Evolutionary conservation across 2,888 invertebrate species (phyloP).

Genomic region (Athalia cordata): DNA sequence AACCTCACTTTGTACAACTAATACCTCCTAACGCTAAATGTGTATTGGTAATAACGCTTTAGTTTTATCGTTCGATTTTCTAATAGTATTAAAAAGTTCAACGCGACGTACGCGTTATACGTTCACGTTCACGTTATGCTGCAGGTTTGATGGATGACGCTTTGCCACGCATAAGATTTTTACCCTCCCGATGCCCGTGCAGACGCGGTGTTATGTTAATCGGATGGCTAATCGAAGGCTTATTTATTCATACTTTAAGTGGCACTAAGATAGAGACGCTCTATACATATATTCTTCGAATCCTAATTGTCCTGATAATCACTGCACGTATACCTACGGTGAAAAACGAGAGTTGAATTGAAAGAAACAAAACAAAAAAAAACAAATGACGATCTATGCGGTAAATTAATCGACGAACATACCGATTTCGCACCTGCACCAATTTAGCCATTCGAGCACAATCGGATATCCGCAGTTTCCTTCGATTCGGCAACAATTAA

Average conservation of each 20-base stretch:
- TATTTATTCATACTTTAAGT: conserved; percentile 52
- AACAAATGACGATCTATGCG: too few relatives aligned
- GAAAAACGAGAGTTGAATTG: conserved; percentile 29
- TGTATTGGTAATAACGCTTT: conserved; percentile 5
- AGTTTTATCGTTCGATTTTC: not conserved
- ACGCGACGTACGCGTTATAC: conserved; percentile 20
- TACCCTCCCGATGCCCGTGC: conserved; percentile 44
- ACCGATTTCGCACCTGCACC: too few relatives aligned
- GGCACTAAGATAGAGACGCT: not conserved
- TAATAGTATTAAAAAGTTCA: conserved; percentile 31
- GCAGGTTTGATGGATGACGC: conserved; percentile 60
- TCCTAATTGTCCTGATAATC: not conserved
- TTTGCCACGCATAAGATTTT: conserved; percentile 54
- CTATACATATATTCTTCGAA: too few relatives aligned
- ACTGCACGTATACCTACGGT: too few relatives aligned
- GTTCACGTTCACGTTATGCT: conserved; percentile 9
- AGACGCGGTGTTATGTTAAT: conserved; percentile 61
- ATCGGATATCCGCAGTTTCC: too few relatives aligned
- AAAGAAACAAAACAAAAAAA: too few relatives aligned
- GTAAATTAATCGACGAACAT: too few relatives aligned
- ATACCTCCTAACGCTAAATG: not conserved
- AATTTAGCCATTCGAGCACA: too few relatives aligned
- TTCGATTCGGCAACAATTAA: not conserved
- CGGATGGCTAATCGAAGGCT: conserved; percentile 62
- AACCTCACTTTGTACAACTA: too few relatives aligned